Evolutionary conservation across 1,140 invertebrate genomes (phyloP).

Genomic region (Laupala kohalensis): DNA sequence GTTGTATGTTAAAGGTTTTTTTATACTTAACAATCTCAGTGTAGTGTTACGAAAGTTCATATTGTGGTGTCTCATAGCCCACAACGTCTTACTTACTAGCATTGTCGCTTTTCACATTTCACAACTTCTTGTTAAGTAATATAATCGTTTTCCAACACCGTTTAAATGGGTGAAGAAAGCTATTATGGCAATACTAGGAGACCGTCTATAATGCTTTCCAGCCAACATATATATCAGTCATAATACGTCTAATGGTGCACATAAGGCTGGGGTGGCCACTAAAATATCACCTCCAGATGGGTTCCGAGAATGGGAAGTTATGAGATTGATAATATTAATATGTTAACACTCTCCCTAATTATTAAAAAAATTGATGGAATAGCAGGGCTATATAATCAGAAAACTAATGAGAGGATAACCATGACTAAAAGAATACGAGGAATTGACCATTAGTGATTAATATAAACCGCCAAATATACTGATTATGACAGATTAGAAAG

Average conservation of each 20-base stretch:
- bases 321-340: conserved; percentile 58
- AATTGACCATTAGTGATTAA: conserved; percentile 53
- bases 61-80: too few species aligned
- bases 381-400: conserved; percentile 89
- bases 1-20: neutral
- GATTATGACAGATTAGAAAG: conserved; percentile 89
- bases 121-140: too few species aligned
- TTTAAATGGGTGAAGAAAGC: neutral
- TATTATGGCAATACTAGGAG: conserved; percentile 6
- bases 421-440: conserved; percentile 78
- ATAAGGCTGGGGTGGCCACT: conserved; percentile 87
- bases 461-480: conserved; percentile 71
- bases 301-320: conserved; percentile 73
- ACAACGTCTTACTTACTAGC: too few species aligned
- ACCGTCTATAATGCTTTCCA: conserved; percentile 74
- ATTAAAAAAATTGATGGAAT: conserved; percentile 76
- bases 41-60: too few species aligned
- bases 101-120: too few species aligned
- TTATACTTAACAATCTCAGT: too few species aligned
- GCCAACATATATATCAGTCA: conserved; percentile 75
- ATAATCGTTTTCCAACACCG: neutral
- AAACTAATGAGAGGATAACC: conserved; percentile 86
- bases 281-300: conserved; percentile 89
- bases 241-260: conserved; percentile 85
- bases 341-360: conserved; percentile 83